phyloP scores from a whole-genome alignment of 2,888 invertebrate genomes.

The Chironomus riparius region DNA sequence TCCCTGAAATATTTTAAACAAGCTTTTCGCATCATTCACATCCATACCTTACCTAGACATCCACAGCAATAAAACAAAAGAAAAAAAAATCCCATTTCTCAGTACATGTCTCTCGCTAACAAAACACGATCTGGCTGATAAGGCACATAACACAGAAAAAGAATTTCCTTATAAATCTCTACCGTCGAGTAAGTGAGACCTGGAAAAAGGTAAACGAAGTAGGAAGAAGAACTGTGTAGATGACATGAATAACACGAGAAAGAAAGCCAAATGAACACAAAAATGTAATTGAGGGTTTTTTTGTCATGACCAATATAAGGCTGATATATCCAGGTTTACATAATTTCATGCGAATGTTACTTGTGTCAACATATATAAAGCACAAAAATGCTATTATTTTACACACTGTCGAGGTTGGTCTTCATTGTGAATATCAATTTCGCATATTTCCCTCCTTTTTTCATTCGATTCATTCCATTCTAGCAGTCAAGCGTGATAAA shows the following conservation, averaged over 20 bases:
- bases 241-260: background rate
- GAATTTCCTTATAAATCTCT: background rate
- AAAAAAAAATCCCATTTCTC: background rate
- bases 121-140: background rate
- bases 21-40: too few species aligned
- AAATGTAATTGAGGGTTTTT: background rate
- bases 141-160: background rate
- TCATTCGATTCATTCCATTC: background rate
- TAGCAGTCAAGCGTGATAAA: background rate
- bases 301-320: background rate
- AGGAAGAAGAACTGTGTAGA: background rate
- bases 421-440: slow-evolving; percentile 21
- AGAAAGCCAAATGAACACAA: background rate
- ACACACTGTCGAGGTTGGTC: background rate
- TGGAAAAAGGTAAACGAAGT: background rate
- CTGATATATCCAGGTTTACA: too few species aligned
- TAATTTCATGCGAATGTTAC: background rate
- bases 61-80: background rate
- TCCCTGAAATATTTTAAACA: too few species aligned
- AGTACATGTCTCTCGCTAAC: background rate
- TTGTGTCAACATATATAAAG: background rate
- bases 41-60: too few species aligned
- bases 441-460: background rate
- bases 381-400: background rate
- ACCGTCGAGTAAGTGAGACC: background rate